Evolutionary conservation across 1,140 invertebrate species (phyloP).

Genomic region (Ptiloglossa arizonensis): DNA sequence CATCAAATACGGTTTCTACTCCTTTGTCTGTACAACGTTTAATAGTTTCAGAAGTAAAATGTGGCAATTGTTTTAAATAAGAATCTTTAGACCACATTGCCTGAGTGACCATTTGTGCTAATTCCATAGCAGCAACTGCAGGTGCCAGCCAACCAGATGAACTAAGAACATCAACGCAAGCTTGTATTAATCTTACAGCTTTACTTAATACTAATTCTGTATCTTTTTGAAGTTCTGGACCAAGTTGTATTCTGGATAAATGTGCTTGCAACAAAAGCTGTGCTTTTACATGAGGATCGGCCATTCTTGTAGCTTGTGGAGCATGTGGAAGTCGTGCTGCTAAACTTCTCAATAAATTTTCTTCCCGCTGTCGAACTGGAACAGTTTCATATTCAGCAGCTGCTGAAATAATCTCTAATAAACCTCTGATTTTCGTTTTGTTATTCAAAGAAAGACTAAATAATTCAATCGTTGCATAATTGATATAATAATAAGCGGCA

Average conservation of each 20-base stretch:
- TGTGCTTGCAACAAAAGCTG: conserved; percentile 98
- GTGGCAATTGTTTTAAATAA: conserved; percentile 97
- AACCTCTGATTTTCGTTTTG: conserved; percentile 98
- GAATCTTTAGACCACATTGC: conserved; percentile 99
- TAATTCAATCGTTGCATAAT: conserved; percentile 99
- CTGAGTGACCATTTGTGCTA: conserved; percentile 99
- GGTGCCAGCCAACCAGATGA: conserved; percentile 99
- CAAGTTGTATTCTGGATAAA: conserved; percentile 95
- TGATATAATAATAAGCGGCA: conserved; percentile 99
- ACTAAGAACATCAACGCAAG: conserved; percentile 98
- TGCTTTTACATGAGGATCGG: conserved; percentile 98
- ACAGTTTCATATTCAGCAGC: conserved; percentile 98
- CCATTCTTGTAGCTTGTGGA: conserved; percentile 88
- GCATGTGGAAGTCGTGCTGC: conserved; percentile 89
- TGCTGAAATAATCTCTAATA: conserved; percentile 98
- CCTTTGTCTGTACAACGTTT: conserved; percentile 95
- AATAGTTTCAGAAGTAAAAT: conserved; percentile 95
- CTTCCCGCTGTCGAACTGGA: conserved; percentile 97
- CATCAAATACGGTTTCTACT: conserved; percentile 98
- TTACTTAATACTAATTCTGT: conserved; percentile 95
- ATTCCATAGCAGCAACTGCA: conserved; percentile 99
- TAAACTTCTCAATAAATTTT: conserved; percentile 92
- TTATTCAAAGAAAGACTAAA: conserved; percentile 98
- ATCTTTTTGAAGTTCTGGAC: conserved; percentile 98
- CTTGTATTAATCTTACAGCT: conserved; percentile 95